These are phyloP conservation scores for Mustela erminea DNA, from an alignment of 2,797 vertebrate genomes.

Conservation along the genomic window DNA sequence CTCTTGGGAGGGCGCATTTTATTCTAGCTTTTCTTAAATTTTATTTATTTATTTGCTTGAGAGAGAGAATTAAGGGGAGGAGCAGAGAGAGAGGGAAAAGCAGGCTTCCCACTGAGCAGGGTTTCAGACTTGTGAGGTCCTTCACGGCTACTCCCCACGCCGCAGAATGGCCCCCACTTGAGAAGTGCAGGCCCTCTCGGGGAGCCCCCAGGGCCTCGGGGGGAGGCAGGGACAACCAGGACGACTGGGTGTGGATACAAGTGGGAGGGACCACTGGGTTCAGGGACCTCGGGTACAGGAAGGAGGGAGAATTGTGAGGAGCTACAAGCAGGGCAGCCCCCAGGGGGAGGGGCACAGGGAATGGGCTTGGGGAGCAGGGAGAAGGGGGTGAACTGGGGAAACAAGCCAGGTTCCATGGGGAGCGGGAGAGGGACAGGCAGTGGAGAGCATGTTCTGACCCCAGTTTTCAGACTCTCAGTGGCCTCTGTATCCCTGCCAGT, in stretches of 20 bases:
- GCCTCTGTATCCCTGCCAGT: fast-evolving
- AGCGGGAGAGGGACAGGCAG: too few relatives aligned
- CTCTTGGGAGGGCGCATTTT: background rate
- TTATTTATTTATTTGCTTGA: background rate
- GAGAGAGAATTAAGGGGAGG: background rate
- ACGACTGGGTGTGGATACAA: background rate
- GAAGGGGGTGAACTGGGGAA: fast-evolving
- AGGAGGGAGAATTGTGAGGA: background rate
- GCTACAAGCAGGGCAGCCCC: background rate
- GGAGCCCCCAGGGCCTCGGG: fast-evolving
- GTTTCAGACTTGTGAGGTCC: background rate
- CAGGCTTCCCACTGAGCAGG: background rate
- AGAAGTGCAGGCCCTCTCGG: background rate
- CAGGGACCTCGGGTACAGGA: background rate
- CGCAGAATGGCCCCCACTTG: background rate
- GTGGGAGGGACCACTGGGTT: too few relatives aligned
- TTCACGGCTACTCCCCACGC: fast-evolving
- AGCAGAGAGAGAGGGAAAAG: background rate
- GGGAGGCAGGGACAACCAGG: background rate
- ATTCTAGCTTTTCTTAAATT: background rate
- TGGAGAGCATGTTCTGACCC: background rate
- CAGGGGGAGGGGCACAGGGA: background rate
- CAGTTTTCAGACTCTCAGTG: background rate
- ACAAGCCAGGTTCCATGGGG: background rate
- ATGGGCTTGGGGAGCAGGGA: background rate